Conservation (phyloP, 2,113 vertebrate species). For the Odobenus rosmarus region DNA sequence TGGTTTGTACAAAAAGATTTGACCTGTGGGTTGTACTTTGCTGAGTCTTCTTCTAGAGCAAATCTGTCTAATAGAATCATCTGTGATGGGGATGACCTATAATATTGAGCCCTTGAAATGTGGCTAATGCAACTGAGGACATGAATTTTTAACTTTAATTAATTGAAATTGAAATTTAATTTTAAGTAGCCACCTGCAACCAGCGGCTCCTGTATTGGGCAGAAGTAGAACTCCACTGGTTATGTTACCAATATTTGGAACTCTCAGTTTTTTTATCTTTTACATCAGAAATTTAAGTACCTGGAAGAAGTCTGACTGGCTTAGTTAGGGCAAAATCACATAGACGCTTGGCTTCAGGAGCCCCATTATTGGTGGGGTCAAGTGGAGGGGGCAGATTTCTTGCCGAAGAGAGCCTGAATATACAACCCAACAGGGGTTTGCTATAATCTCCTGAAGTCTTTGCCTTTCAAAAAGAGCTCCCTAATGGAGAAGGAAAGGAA, state of each 20-base stretch:
- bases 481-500: background rate
- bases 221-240: background rate
- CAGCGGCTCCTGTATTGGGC: background rate
- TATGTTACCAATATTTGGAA: background rate
- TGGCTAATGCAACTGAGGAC: background rate
- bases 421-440: background rate
- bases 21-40: background rate
- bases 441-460: background rate
- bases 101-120: background rate
- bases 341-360: background rate
- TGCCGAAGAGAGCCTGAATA: background rate
- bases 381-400: background rate
- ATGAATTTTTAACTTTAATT: background rate
- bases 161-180: background rate
- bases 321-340: background rate
- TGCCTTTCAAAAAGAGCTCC: conserved; percentile 28
- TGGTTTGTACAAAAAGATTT: background rate
- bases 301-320: background rate
- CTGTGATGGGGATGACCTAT: background rate
- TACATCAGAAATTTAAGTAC: conserved; percentile 23
- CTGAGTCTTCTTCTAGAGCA: background rate
- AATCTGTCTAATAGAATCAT: background rate
- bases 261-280: background rate
- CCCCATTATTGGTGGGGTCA: background rate
- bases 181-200: background rate